Base-by-base conservation (phyloP, 1,140 invertebrate genomes). In the Alviniconcha marisindica region DNA sequence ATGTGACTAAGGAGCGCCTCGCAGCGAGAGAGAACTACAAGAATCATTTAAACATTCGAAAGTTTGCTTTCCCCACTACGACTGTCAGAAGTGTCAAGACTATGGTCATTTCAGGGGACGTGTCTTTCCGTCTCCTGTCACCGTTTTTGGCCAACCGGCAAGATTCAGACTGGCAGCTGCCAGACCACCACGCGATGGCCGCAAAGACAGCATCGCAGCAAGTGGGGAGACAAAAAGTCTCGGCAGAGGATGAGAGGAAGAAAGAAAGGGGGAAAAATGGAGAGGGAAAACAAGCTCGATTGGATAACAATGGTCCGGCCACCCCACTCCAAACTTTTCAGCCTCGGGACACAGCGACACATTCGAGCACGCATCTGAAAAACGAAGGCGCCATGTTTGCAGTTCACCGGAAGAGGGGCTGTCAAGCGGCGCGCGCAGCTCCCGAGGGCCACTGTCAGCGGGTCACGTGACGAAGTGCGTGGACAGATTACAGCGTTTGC, bases 401-500 rank as follows among this genome's bases (percentile, higher is more conserved):
- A 76, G 73, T 54, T 51, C 21, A 14, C 73, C 73, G 73, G 73
- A 76, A 51, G 73, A 51, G 44, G 31, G 38, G 42, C 73, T 76
- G 73, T 76, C 73, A 76, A 31, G 73, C 44, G 73, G 73, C 73
- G 73, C 73, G 73, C 73, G 73, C 78, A 31, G 38, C 56, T 69
- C 56, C 78, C 56, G 21, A 69, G 78, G 60, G 78, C 44, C 60
- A 24, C 56, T 38, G 56, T 44, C 56, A 63, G 40, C 14, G 31
- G 56, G 78, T 80, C 78, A 80, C 78, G 78, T 80, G 78, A 69
- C 56, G 12, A 40, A 44, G 36, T 36, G n/a, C 56, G 78, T 44
- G 78, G 78, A 80, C 78, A 80, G 78, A 66, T 80, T n/a, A 80
- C 78, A 69, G 38, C 78, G 78, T 44, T 80, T 80, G 78, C 2